A percentile compares a stretch with the other conserved stretches of the same genome.
phyloP scores from a whole-genome alignment of 2,888 invertebrate species.

The Microctonus brassicae region DNA sequence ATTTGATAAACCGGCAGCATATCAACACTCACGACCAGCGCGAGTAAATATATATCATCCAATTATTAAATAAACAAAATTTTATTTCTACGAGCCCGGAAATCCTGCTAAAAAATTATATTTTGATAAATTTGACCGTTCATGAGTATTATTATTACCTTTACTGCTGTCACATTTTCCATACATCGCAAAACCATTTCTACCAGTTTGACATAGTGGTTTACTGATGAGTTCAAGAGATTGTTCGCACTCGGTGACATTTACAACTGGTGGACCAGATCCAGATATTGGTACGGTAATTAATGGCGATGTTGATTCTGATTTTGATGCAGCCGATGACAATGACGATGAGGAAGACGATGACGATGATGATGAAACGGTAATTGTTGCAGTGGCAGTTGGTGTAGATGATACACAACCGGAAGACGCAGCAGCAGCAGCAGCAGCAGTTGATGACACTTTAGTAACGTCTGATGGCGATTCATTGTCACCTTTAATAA shows the following conservation, averaged over 20 bases:
- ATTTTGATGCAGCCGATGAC: constrained; percentile 14
- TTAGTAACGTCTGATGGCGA: constrained; percentile 42
- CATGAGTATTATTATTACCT: constrained; percentile 13
- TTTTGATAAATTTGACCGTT: constrained; percentile 14
- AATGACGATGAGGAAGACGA: constrained; percentile 6
- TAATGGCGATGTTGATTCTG: constrained; percentile 3
- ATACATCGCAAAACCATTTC: constrained; percentile 41
- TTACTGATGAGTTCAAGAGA: constrained; percentile 44
- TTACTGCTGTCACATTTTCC: constrained; percentile 34
- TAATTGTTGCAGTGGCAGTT: neutral
- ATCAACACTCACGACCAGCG: constrained; percentile 53
- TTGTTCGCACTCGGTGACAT: constrained; percentile 36
- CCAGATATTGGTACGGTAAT: neutral
- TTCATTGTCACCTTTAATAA: constrained; percentile 14
- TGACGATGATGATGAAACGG: constrained; percentile 14
- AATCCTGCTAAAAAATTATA: constrained; percentile 28
- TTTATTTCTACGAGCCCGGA: constrained; percentile 23
- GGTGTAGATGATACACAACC: neutral
- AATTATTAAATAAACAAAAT: neutral
- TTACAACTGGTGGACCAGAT: constrained; percentile 28
- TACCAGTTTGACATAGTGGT: constrained; percentile 37
- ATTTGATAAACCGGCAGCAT: neutral
- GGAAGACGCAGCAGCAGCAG: no score
- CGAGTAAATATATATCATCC: constrained; percentile 30
- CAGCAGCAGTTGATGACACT: neutral